Evolutionary conservation across 2,888 invertebrate species (phyloP).

Genomic region (Argyresthia goedartella): DNA sequence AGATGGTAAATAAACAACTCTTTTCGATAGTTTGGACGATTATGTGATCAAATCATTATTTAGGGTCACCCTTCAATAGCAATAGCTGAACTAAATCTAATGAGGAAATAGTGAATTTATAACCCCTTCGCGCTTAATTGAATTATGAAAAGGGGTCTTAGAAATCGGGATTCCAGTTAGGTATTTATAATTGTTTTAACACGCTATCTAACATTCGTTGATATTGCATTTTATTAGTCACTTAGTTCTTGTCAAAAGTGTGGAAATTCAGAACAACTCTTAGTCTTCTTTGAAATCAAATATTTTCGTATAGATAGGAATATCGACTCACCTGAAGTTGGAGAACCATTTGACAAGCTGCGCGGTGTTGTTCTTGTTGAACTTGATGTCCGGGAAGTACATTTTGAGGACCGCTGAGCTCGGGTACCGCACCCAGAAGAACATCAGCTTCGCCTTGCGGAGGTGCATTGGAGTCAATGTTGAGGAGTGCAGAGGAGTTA

Average conservation of each 20-base stretch:
- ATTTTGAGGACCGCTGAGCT: constrained; percentile 99
- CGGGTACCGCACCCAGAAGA: constrained; percentile 99
- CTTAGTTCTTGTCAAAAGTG: not conserved
- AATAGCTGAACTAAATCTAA: constrained; percentile 25
- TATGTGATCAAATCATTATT: no score
- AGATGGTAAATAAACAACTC: no score
- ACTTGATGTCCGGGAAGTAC: constrained; percentile 99
- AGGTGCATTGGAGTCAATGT: constrained; percentile 99
- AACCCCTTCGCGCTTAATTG: constrained; percentile 43
- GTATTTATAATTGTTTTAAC: constrained; percentile 24
- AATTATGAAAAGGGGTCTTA: constrained; percentile 20
- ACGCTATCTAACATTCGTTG: not conserved
- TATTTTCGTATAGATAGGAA: no score
- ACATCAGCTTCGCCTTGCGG: constrained; percentile 99
- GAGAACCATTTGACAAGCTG: constrained; percentile 99
- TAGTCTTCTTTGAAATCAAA: no score
- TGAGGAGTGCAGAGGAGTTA: constrained; percentile 92
- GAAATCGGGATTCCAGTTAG: constrained; percentile 29
- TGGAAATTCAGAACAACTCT: no score
- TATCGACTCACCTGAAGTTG: constrained; percentile 93
- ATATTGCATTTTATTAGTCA: not conserved
- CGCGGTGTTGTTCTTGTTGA: constrained; percentile 99
- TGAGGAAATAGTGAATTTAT: constrained; percentile 66
- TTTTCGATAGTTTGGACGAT: no score
- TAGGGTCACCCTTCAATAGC: not conserved